These are phyloP conservation scores for Tragelaphus scriptus DNA, from an alignment of 2,113 vertebrate genomes.

Conservation along the genomic window DNA sequence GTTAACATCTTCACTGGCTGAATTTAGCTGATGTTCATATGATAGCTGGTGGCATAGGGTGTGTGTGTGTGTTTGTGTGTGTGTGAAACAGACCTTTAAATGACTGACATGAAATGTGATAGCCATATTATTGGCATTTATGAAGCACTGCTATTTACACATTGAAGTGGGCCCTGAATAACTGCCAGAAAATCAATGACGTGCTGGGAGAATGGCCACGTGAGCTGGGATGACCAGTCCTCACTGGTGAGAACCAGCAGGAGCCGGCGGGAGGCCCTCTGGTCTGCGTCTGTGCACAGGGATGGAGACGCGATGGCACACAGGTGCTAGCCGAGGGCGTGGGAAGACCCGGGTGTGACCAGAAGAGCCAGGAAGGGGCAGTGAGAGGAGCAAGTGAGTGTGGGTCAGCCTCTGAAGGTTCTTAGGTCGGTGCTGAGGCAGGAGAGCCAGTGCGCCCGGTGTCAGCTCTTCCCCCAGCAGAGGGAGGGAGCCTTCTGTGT, in stretches of 20 bases:
- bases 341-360: rapidly evolving
- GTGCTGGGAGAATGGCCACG: neutral
- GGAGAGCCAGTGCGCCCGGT: neutral
- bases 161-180: neutral
- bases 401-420: neutral
- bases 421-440: neutral
- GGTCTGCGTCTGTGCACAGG: neutral
- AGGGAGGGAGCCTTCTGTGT: neutral
- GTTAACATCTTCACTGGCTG: neutral
- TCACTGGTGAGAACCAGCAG: neutral
- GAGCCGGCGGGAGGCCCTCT: rapidly evolving
- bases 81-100: neutral
- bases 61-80: neutral
- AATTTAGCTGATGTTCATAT: neutral
- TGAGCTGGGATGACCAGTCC: neutral
- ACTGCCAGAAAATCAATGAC: neutral
- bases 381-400: neutral
- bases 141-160: neutral
- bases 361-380: neutral
- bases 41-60: neutral
- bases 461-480: neutral
- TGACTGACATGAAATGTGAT: neutral
- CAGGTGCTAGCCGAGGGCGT: rapidly evolving
- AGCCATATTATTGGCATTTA: neutral
- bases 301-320: neutral